phyloP scores from a whole-genome alignment of 2,888 invertebrate genomes.

The Scotopteryx bipunctaria region DNA sequence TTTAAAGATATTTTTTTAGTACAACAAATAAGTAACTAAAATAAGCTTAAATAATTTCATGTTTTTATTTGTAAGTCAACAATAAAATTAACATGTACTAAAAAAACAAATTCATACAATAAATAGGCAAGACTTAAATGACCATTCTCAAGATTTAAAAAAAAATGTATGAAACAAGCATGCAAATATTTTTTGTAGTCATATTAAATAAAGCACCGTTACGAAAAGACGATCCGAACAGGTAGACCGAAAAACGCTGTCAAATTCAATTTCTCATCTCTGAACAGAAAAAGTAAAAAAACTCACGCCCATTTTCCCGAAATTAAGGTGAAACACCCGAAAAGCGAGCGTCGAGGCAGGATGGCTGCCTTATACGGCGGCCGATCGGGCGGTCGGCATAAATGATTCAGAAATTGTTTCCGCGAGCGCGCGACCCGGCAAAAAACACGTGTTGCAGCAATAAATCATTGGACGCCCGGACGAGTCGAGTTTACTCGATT shows the following conservation, averaged over 20 bases:
- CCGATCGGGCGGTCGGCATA: conserved; percentile 73
- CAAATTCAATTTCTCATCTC: conserved; percentile 67
- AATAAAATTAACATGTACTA: too few relatives aligned
- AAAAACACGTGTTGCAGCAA: conserved; percentile 80
- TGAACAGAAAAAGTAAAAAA: conserved; percentile 51
- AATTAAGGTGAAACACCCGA: conserved; percentile 71
- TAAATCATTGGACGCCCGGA: conserved; percentile 79
- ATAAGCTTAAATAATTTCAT: too few relatives aligned
- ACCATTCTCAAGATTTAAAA: too few relatives aligned
- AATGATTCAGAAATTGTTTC: conserved; percentile 81
- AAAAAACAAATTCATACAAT: too few relatives aligned
- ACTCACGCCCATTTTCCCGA: conserved; percentile 54
- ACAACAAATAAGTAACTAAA: too few relatives aligned
- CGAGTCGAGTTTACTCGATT: conserved; percentile 76
- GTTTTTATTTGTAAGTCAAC: too few relatives aligned
- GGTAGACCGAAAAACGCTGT: conserved; percentile 49
- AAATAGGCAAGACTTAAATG: too few relatives aligned
- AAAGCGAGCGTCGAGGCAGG: conserved; percentile 38
- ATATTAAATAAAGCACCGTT: conserved; percentile 38
- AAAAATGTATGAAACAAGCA: background rate
- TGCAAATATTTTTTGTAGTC: background rate
- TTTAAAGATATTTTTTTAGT: too few relatives aligned
- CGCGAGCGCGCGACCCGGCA: conserved; percentile 65
- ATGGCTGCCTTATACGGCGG: conserved; percentile 56
- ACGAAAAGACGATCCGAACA: conserved; percentile 32